Base-by-base conservation (phyloP, 2,888 invertebrate genomes). In the Leucania comma region DNA sequence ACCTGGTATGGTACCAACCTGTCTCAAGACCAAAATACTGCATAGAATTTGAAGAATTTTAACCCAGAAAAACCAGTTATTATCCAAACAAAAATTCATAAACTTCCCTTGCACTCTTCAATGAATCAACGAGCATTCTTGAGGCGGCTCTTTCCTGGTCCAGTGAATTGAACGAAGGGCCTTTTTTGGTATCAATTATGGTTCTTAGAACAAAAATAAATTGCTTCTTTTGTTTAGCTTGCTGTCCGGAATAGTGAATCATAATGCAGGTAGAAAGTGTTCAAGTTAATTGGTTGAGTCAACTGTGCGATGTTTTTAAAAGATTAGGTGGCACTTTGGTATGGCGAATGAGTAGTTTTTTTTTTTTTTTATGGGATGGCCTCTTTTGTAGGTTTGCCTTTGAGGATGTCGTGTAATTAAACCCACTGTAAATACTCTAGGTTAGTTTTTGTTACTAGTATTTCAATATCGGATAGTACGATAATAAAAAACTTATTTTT, bases 201-300 rank as follows among this genome's bases (percentile, higher is more conserved):
- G 1, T 75, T 80, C 65, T 80, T 6, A 62, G 80, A 75, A 78
- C 1, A 3, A n/a, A 54, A 50, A 24, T 58, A 56, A 75, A 56
- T 54, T 20, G 17, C 12, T 59, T 66, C 35, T 46, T 66, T 66
- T 67, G 48, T 65, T 26, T 4, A 12, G 42, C 17, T 17, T 20
- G 2, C 3, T 42, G 51, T 20, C 2, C 1, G 0, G 26, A 6
- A 68, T 38, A 32, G 58, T 81, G 81, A 83, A 53, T 82, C 82
- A 82, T 42, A 10, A 4, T 9, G 61, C 83, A 82, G 84, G 84
- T 83, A 82, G 82, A 83, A 82, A 82, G 71, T 61, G 2, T 32
- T 60, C 12, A 2, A 35, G 22, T 65, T 72, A 62, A 75, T 68
- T 70, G 57, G 38, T 53, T 81, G 76, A 83, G 29, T 82, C 84